Evolutionary conservation across 2,113 vertebrate genomes (phyloP), one percentile per base, ranked within the genome.

Genomic region (Monopterus albus): DNA sequence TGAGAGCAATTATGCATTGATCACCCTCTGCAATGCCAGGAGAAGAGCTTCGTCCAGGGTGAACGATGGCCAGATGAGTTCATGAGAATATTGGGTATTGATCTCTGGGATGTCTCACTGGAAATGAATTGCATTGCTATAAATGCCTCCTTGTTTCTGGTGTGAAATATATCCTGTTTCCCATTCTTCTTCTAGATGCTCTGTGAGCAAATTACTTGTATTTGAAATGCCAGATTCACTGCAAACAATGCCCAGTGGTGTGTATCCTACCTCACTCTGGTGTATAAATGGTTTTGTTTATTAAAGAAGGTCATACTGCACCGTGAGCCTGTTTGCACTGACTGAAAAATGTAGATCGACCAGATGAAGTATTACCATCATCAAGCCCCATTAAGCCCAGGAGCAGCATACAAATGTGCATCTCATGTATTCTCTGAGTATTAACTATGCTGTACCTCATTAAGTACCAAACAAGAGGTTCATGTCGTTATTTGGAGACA

Each of bases 381-480:
- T 77, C 75, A 86, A 70, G 83, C 76, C 38, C 72, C 86, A 84
- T 88, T 86, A 82, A 62, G 43, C 21, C 31, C 67, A 14, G 46
- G 46, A 46, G 67, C 50, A 26, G 62, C 52, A 31, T 38, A 50
- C 12, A 75, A 72, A 72, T 61, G 64, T 43, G 18, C 42, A 52
- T 51, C 49, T 75, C 50, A 78, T 75, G 77, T 59, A 10, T 36
- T 42, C 55, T 23, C 52, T 79, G 70, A 82, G 85, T 69, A 81
- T 72, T 36, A 28, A 23, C 57, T 14, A 7, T 7, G 42, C 20
- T 38, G 43, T 0, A 46, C 14, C 51, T 47, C 75, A 36, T 55
- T 79, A 40, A 57, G 56, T 11, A 29, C 25, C 60, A 53, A 56
- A 63, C 68, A 45, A 60, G 13, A 65, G 47, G 23, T 62, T 57